Base-by-base conservation (phyloP, 2,113 vertebrate species). In the Abramis brama region DNA sequence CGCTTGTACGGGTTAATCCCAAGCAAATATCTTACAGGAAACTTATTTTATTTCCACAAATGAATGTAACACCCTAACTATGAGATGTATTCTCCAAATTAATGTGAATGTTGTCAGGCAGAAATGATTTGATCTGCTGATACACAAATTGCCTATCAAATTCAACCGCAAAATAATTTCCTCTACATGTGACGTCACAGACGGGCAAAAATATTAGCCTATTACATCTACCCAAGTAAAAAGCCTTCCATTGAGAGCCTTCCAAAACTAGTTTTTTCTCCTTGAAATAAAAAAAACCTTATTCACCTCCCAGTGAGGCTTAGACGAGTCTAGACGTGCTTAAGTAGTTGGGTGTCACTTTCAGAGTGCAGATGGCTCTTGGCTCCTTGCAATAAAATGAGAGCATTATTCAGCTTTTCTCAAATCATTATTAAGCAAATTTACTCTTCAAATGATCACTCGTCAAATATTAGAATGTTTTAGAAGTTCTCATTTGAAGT, bases 271-370 rank as follows among this genome's bases (percentile, higher is more conserved):
- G 73, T 85, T 82, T 39, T 23, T 30, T 11, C 59, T 25, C 47
- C 47, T 59, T 39, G 57, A n/a, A 52, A 50, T 10, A 74, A 76
- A 59, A 59, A 66, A 77, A 88, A 84, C 79, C 66, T 30, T 25
- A 57, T 86, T 86, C 43, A 88, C 21, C 55, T 71, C 43, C 52
- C 25, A 66, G 36, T 55, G 55, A 79, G 59, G 68, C 75, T 86
- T 79, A 79, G 45, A 59, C 25, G 13, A 74, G 85, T 88, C 87
- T 88, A 88, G 81, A 86, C 76, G 15, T 45, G 43, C 68, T 33
- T 43, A 79, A 78, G 55, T 79, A 57, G 74, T 80, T 60, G 62
- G 50, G 82, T 86, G 60, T 86, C 75, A 75, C 52, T 83, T 39
- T 50, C 60, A 85, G 25, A 50, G 60, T 47, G 75, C 39, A 84